Conservation (phyloP, 2,888 invertebrate genomes). For the Mycalesis mineus region DNA sequence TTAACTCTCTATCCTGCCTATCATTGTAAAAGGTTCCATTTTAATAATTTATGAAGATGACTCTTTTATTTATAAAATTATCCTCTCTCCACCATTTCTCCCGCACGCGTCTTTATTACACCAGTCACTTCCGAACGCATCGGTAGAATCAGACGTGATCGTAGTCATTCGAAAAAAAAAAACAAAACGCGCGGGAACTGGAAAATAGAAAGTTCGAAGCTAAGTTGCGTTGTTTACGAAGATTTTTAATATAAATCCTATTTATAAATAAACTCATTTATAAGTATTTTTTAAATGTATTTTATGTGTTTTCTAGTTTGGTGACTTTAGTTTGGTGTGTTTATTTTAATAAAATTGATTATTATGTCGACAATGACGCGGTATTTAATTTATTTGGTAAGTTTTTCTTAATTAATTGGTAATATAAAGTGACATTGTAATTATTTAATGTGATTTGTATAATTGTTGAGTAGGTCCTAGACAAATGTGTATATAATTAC, state of each 20-base stretch:
- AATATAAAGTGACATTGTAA: too few relatives aligned
- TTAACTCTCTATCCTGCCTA: background rate
- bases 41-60: slow-evolving; percentile 2
- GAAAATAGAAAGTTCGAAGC: slow-evolving; percentile 1
- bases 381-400: slow-evolving; percentile 31
- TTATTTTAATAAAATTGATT: slow-evolving; percentile 9
- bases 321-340: background rate
- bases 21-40: background rate
- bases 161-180: slow-evolving; percentile 4
- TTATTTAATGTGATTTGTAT: too few relatives aligned
- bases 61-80: background rate
- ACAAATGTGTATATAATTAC: too few relatives aligned
- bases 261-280: background rate
- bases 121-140: slow-evolving; percentile 17
- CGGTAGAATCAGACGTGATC: slow-evolving; percentile 13
- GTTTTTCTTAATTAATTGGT: background rate
- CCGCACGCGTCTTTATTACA: slow-evolving; percentile 1
- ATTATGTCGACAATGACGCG: slow-evolving; percentile 24
- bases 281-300: background rate
- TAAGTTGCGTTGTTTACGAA: background rate
- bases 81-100: slow-evolving; percentile 5
- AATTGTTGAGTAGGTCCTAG: too few relatives aligned
- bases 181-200: slow-evolving; percentile 16
- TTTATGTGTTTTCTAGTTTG: slow-evolving; percentile 10
- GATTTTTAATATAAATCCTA: background rate